phyloP scores from a whole-genome alignment of 2,113 vertebrate species.

The Periophthalmodon schlosseri region DNA sequence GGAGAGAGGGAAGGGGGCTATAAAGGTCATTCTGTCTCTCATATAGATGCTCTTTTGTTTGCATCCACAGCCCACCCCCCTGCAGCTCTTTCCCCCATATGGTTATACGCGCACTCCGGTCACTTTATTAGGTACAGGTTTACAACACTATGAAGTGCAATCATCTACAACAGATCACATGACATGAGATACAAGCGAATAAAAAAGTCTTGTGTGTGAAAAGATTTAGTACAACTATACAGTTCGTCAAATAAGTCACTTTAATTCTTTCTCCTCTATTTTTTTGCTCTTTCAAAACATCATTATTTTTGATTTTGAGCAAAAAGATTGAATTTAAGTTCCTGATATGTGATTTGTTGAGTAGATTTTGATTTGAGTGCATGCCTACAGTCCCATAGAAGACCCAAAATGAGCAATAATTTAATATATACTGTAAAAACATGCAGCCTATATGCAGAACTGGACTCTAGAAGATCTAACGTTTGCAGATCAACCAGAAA shows the following conservation, averaged over 20 bases:
- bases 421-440: too few relatives aligned
- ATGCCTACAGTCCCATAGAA: too few relatives aligned
- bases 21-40: constrained; percentile 45
- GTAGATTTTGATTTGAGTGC: too few relatives aligned
- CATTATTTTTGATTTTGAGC: too few relatives aligned
- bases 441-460: too few relatives aligned
- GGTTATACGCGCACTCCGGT: constrained; percentile 2
- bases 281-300: not conserved
- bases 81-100: not conserved
- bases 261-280: not conserved
- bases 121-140: not conserved
- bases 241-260: not conserved
- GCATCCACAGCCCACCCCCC: constrained; percentile 27
- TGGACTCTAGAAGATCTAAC: too few relatives aligned
- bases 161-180: not conserved
- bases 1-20: not conserved
- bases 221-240: not conserved
- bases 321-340: too few relatives aligned
- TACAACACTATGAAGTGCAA: not conserved
- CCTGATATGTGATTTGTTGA: too few relatives aligned
- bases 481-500: not conserved
- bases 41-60: constrained; percentile 54
- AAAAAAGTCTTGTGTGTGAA: not conserved
- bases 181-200: not conserved
- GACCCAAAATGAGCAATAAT: too few relatives aligned